phyloP scores from a whole-genome alignment of 2,888 invertebrate species.

The Rhopalosiphum nymphaeae region DNA sequence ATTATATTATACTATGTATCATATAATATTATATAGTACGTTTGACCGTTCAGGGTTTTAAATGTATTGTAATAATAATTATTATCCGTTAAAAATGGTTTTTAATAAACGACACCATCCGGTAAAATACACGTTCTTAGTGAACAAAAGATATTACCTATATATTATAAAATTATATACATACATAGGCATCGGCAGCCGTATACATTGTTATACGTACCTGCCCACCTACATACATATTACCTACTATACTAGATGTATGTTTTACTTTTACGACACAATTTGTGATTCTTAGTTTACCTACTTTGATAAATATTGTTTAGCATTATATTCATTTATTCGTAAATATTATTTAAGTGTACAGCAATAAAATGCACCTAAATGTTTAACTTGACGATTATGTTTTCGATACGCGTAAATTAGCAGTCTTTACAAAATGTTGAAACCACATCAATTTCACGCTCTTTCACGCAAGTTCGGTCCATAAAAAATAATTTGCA shows the following conservation, averaged over 20 bases:
- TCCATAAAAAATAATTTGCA: neutral
- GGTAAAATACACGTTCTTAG: neutral
- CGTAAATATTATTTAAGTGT: neutral
- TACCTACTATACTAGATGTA: neutral
- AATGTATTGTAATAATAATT: conserved; percentile 12
- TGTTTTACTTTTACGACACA: conserved; percentile 23
- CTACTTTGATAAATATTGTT: neutral
- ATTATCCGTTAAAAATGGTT: conserved; percentile 25
- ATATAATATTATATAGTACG: neutral
- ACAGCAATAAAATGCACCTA: neutral
- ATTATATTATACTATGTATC: neutral
- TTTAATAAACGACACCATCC: conserved; percentile 20
- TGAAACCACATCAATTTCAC: conserved; percentile 51
- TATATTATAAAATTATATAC: neutral
- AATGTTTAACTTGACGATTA: conserved; percentile 31
- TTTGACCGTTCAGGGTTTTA: conserved; percentile 21
- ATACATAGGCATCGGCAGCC: neutral
- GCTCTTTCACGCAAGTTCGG: conserved; percentile 22
- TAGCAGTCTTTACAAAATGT: conserved; percentile 30
- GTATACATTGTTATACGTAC: neutral
- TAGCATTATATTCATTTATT: neutral
- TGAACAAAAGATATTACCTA: neutral
- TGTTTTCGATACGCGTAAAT: conserved; percentile 49
- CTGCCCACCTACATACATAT: neutral
- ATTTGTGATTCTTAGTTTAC: neutral